phyloP scores from a whole-genome alignment of 2,888 invertebrate genomes.

The Autographa pulchrina region DNA sequence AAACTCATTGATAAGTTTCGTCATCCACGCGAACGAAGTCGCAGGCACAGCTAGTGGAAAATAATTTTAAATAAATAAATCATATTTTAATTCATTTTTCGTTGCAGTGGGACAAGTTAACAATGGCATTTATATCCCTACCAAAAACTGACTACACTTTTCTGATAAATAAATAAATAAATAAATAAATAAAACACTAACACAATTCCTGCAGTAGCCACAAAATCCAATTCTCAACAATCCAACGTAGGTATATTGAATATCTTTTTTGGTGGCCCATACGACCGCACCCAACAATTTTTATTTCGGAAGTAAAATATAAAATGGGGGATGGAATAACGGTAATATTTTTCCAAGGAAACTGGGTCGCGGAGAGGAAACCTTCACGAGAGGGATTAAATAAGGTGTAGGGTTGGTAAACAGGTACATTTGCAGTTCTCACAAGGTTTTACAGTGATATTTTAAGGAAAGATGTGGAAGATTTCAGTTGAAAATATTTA shows the following conservation, averaged over 20 bases:
- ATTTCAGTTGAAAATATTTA: neutral
- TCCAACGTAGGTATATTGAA: neutral
- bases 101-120: no score
- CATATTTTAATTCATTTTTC: no score
- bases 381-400: conserved; percentile 57
- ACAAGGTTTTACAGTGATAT: conserved; percentile 36
- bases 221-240: neutral
- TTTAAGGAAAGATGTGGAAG: neutral
- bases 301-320: conserved; percentile 54
- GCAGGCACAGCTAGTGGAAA: no score
- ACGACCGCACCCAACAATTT: conserved; percentile 36
- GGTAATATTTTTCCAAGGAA: conserved; percentile 65
- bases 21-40: no score
- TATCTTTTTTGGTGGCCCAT: conserved; percentile 16
- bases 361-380: conserved; percentile 65
- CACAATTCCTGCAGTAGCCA: neutral
- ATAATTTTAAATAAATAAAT: no score
- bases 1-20: no score
- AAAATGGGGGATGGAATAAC: conserved; percentile 56
- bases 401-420: conserved; percentile 51
- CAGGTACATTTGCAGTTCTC: conserved; percentile 29
- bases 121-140: neutral
- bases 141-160: no score
- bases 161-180: no score
- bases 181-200: no score